phyloP scores from a whole-genome alignment of 2,888 invertebrate genomes.

The Meta bourneti region DNA sequence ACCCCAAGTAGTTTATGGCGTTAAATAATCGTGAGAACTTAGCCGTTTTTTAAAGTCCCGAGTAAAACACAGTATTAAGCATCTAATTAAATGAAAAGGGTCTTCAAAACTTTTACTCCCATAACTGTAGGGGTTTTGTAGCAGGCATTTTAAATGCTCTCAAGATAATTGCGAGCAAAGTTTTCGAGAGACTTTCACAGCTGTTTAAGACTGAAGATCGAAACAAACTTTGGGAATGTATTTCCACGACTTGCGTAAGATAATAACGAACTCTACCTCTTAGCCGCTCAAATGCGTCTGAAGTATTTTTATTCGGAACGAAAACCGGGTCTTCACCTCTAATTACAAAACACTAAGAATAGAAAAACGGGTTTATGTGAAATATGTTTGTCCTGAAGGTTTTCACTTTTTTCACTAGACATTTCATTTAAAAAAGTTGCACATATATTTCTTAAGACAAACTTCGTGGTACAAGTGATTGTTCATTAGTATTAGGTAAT shows the following conservation, averaged over 20 bases:
- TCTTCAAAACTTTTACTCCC: constrained; percentile 59
- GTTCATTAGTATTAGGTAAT: too few relatives aligned
- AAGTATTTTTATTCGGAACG: constrained; percentile 65
- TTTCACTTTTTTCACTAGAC: constrained; percentile 27
- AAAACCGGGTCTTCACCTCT: constrained; percentile 59
- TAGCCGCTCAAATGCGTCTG: constrained; percentile 49
- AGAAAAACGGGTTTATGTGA: constrained; percentile 54
- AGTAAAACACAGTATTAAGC: constrained; percentile 62
- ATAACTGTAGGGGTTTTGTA: constrained; percentile 70
- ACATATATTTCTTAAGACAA: too few relatives aligned
- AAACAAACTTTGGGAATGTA: constrained; percentile 70
- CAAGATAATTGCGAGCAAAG: constrained; percentile 73
- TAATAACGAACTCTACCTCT: constrained; percentile 64
- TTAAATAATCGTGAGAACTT: constrained; percentile 71
- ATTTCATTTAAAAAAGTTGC: constrained; percentile 19
- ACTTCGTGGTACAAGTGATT: too few relatives aligned
- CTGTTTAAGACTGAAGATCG: constrained; percentile 72
- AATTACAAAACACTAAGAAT: constrained; percentile 67
- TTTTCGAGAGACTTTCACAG: constrained; percentile 72
- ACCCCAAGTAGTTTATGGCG: constrained; percentile 55
- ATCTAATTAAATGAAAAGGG: constrained; percentile 75
- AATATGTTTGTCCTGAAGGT: constrained; percentile 10
- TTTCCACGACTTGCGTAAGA: constrained; percentile 71
- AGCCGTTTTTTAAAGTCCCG: constrained; percentile 51
- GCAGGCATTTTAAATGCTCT: constrained; percentile 73